These are phyloP conservation scores for Prunella himalayana DNA, from an alignment of 2,113 vertebrate species.

Conservation along the genomic window DNA sequence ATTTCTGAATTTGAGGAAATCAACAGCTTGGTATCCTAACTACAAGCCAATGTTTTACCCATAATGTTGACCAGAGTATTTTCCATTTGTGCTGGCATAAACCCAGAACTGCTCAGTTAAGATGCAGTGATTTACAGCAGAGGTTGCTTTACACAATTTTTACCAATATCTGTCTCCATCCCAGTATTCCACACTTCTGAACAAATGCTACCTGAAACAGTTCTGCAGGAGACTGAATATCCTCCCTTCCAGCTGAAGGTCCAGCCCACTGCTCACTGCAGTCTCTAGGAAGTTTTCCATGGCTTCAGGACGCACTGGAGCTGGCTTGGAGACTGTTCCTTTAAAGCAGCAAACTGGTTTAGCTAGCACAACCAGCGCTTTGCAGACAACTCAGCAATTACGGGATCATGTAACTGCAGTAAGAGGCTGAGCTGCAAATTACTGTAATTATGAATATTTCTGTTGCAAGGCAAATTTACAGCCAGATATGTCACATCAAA, in stretches of 20 bases:
- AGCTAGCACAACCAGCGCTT: constrained; percentile 48
- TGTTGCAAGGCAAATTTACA: constrained; percentile 60
- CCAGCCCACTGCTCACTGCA: not conserved
- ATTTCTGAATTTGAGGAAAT: not conserved
- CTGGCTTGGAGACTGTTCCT: constrained; percentile 13
- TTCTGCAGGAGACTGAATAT: not conserved
- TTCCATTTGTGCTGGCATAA: not conserved
- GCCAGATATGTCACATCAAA: constrained; percentile 54
- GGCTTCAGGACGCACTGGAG: not conserved
- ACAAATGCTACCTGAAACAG: not conserved
- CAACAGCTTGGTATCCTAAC: not conserved
- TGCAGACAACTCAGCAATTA: constrained; percentile 62
- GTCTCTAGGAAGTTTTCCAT: constrained; percentile 26
- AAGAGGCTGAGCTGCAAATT: constrained; percentile 61
- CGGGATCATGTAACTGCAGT: constrained; percentile 40
- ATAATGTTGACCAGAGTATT: not conserved
- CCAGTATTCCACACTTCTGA: not conserved
- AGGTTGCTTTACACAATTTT: not conserved
- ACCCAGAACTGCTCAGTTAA: not conserved
- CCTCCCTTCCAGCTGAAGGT: not conserved
- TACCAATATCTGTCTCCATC: not conserved
- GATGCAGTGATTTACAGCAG: not conserved
- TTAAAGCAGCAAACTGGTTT: constrained; percentile 59
- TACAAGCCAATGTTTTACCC: not conserved
- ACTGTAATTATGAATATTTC: constrained; percentile 62